These are phyloP conservation scores for Xenopus laevis DNA, from an alignment of 2,113 vertebrate species.

Conservation along the genomic window DNA sequence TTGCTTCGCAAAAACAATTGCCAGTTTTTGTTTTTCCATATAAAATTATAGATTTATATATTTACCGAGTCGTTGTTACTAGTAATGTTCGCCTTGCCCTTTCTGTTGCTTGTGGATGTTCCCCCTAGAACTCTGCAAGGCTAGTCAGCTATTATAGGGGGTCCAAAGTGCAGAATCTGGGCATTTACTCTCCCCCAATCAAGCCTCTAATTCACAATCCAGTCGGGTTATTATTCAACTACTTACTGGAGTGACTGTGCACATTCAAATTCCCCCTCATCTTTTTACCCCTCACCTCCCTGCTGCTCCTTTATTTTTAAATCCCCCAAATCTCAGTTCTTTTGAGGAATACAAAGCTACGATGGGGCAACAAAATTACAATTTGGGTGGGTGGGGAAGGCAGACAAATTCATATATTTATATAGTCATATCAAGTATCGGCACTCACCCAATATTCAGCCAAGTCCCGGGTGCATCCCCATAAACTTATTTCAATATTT, in stretches of 20 bases:
- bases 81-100: not conserved
- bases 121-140: not conserved
- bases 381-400: too few relatives aligned
- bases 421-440: too few relatives aligned
- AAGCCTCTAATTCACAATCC: constrained; percentile 3
- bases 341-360: not conserved
- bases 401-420: too few relatives aligned
- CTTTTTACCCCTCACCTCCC: constrained; percentile 10
- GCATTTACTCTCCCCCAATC: not conserved
- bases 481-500: too few relatives aligned
- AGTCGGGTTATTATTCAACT: not conserved
- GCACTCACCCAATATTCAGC: too few relatives aligned
- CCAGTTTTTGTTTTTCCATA: not conserved
- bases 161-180: not conserved
- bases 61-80: constrained; percentile 13
- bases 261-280: not conserved
- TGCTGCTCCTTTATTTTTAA: not conserved
- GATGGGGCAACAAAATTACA: not conserved
- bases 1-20: not conserved
- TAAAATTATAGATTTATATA: constrained; percentile 9
- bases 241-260: constrained; percentile 18
- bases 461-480: too few relatives aligned
- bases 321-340: constrained; percentile 2
- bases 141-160: not conserved
- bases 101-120: not conserved